Evolutionary conservation across 2,113 vertebrate species (phyloP), one percentile per base, ranked within the genome.

Genomic region (Grammomys surdaster): DNA sequence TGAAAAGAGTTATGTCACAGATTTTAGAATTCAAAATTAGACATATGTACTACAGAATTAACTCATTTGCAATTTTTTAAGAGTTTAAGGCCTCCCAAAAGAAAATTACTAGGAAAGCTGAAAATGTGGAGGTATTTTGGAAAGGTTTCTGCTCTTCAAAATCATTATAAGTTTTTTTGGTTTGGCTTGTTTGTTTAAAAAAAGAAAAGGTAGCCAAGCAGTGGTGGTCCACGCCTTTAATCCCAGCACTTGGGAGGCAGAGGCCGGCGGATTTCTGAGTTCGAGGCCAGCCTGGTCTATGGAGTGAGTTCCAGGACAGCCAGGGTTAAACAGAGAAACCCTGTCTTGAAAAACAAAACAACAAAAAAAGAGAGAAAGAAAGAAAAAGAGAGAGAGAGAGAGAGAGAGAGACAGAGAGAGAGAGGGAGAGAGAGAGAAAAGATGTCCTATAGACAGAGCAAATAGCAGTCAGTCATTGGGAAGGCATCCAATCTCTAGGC

Each of bases 1-100:
- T 89, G 54, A 17, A 95, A 93, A 86, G 58, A 20, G 90, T 76
- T 94, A 65, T 63, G n/a, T 76, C 43, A 77, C 22, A 67, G 46
- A 93, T 16, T 86, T 95, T 72, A 69, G 46, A 91, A 48, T 89
- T 78, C 69, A 91, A 19, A 40, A 87, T 51, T 93, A 48, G 33
- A 85, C 54, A 89, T 5, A 80, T 11, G 24, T 58, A 46, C 36
- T 95, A 1, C 72, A 75, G 43, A 91, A 96, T 76, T 91, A 94
- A 76, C 67, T 73, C 70, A 90, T 3, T 3, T 84, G 13, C 12
- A 77, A 84, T 72, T 43, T 70, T 48, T 77, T 12, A 84, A 92
- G 93, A 95, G 31, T 91, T 91, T 80, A 95, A 89, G 75, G 1
- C 6, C 26, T 13, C 12, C 26, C 28, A 84, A 77, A 92, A 73